These are phyloP conservation scores for Lordiphosa fenestrarum DNA, from an alignment of 2,888 invertebrate species.

Conservation along the genomic window DNA sequence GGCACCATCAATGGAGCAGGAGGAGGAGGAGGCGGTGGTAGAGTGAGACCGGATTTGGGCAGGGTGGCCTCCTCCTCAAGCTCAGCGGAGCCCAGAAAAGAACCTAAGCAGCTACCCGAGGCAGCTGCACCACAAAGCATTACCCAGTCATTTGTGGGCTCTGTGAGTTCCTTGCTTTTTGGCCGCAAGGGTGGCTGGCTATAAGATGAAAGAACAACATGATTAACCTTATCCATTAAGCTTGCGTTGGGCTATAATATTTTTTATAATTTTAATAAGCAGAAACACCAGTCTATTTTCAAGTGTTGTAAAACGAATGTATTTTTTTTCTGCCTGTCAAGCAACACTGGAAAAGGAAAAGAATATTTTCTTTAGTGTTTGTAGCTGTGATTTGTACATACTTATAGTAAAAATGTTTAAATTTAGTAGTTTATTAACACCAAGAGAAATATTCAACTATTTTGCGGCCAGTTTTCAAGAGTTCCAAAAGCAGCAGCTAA, in stretches of 20 bases:
- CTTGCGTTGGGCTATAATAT: slow-evolving; percentile 21
- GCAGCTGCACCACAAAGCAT: slow-evolving; percentile 57
- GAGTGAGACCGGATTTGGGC: slow-evolving; percentile 75
- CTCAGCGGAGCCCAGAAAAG: slow-evolving; percentile 14
- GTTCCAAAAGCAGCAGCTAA: slow-evolving; percentile 42
- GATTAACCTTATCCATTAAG: slow-evolving; percentile 16
- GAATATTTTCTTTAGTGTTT: slow-evolving; percentile 58
- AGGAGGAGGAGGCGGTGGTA: slow-evolving; percentile 77
- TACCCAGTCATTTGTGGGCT: slow-evolving; percentile 85
- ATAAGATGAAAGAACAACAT: slow-evolving; percentile 75
- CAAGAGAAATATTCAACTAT: slow-evolving; percentile 36
- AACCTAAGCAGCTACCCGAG: slow-evolving; percentile 9
- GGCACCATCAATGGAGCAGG: slow-evolving; percentile 81
- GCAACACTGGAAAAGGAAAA: slow-evolving; percentile 50
- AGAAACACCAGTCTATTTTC: background rate
- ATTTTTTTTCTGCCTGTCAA: slow-evolving; percentile 33
- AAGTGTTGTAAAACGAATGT: background rate
- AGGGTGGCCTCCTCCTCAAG: slow-evolving; percentile 36
- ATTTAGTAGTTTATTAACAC: slow-evolving; percentile 65
- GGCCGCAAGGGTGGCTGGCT: slow-evolving; percentile 92
- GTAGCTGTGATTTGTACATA: slow-evolving; percentile 72
- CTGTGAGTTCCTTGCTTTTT: slow-evolving; percentile 89
- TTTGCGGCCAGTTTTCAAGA: slow-evolving; percentile 33
- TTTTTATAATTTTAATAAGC: slow-evolving; percentile 35
- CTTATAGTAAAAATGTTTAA: slow-evolving; percentile 67